Conservation (phyloP, 53 echinoderm and acorn worm species). For the Patiria pectinifera region DNA sequence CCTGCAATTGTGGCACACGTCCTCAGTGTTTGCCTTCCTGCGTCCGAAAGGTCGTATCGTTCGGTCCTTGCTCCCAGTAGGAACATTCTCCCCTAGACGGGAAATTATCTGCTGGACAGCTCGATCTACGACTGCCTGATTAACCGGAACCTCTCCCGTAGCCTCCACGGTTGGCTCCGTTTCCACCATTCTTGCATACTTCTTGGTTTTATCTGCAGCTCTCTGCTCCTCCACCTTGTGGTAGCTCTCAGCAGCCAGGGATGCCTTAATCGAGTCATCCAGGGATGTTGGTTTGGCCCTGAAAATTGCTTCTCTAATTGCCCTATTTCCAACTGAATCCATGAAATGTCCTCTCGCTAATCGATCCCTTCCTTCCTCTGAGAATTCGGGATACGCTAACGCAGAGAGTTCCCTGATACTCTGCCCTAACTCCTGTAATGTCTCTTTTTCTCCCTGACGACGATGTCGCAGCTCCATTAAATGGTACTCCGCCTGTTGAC, state of each 20-base stretch:
- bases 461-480: constrained; percentile 48
- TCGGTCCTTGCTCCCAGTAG: neutral
- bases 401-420: no score
- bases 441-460: neutral
- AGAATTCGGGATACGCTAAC: neutral
- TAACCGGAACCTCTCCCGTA: neutral
- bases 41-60: neutral
- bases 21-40: neutral
- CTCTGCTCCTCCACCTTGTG: constrained; percentile 12
- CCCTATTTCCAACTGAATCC: constrained; percentile 22
- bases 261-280: constrained; percentile 20
- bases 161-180: neutral
- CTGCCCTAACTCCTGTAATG: no score
- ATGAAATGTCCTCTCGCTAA: constrained; percentile 27
- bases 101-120: constrained; percentile 16
- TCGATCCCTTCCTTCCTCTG: constrained; percentile 14
- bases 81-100: neutral
- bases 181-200: constrained; percentile 13
- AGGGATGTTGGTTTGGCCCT: constrained; percentile 1
- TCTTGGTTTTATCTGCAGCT: neutral
- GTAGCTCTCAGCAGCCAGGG: neutral
- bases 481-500: constrained; percentile 24
- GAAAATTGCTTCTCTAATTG: neutral
- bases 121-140: neutral
- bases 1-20: constrained; percentile 55